Base-by-base conservation (phyloP, 2,797 vertebrate species). In the Hirundo rustica region DNA sequence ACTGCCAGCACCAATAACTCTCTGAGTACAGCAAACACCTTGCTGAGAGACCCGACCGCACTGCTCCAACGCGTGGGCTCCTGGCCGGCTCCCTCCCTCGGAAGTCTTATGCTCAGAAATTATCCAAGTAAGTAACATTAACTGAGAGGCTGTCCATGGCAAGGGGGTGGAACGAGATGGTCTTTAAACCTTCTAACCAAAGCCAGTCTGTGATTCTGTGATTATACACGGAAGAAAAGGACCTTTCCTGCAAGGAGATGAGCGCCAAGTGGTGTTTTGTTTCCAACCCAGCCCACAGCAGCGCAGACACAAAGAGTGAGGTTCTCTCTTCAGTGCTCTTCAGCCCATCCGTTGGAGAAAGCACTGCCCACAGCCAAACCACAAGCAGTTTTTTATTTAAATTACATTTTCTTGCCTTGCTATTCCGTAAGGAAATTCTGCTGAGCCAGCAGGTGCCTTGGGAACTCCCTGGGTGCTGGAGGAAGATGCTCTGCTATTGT, bases 31-130 rank as follows among this genome's bases (percentile, higher is more conserved):
- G 51, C 38, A 60, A 76, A 79, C 68, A 38, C 11, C 72, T 30
- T 44, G 61, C 54, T 51, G 50, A 3, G 3, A 67, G 44, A 73
- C n/a, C 42, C 1, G 0, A 53, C 42, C 0, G 2, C 4, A 10
- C 30, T 36, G 23, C 22, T 34, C 32, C 6, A 1, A 22, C 0
- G 10, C 0, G 0, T 23, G 53, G 48, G 50, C 44, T 88, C 53
- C 8, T 0, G 1, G 65, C 27, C 1, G 0, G 11, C 29, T 53
- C 47, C 25, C 30, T 51, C 54, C 47, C 70, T 55, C 50, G 40
- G 16, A 75, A 70, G 40, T 44, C 57, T 38, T 25, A 48, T 3
- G 32, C 23, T 85, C 64, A 92, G 38, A 79, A 89, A 65, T 8
- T 5, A 36, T 30, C 38, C 38, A 38, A 38, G 38, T 38, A 76